Evolutionary conservation across 2,113 vertebrate species (phyloP).

Genomic region (Saguinus imperator): DNA sequence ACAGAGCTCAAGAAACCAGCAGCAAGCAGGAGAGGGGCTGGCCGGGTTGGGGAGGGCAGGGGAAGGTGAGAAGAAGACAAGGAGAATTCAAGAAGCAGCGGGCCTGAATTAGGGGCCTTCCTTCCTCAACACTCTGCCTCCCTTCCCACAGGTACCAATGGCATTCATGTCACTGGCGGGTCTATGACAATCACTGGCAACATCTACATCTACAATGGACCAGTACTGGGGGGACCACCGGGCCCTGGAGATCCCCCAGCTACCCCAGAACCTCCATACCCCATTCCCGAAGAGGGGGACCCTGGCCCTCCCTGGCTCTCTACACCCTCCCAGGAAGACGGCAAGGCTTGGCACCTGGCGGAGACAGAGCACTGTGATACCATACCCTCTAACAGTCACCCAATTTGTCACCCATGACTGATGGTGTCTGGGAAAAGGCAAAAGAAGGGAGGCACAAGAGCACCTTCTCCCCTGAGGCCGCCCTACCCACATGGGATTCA

Average conservation of each 20-base stretch:
- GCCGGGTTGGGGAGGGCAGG: not conserved
- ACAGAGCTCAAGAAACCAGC: not conserved
- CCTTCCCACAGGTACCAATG: slow-evolving; percentile 68
- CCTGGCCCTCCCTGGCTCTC: slow-evolving; percentile 44
- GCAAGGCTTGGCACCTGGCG: slow-evolving; percentile 78
- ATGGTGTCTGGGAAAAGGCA: not conserved
- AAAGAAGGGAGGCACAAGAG: not conserved
- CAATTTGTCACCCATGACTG: not conserved
- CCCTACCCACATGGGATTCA: not conserved
- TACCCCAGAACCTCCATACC: slow-evolving; percentile 64
- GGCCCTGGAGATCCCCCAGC: slow-evolving; percentile 65
- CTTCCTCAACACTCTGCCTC: not conserved
- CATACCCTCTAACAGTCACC: not conserved
- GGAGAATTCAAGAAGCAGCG: not conserved
- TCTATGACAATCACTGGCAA: slow-evolving; percentile 77
- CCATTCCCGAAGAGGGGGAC: slow-evolving; percentile 70
- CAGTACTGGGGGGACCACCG: slow-evolving; percentile 53
- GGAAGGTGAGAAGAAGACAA: not conserved
- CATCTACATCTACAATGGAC: slow-evolving; percentile 79
- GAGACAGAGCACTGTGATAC: slow-evolving; percentile 71
- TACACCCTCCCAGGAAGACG: slow-evolving; percentile 74
- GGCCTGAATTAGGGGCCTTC: no score
- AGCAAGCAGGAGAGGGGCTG: not conserved
- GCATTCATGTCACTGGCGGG: slow-evolving; percentile 72
- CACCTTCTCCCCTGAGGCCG: not conserved